These are phyloP conservation scores for Zaprionus gabonicus DNA, from an alignment of 1,140 invertebrate species.

Conservation along the genomic window DNA sequence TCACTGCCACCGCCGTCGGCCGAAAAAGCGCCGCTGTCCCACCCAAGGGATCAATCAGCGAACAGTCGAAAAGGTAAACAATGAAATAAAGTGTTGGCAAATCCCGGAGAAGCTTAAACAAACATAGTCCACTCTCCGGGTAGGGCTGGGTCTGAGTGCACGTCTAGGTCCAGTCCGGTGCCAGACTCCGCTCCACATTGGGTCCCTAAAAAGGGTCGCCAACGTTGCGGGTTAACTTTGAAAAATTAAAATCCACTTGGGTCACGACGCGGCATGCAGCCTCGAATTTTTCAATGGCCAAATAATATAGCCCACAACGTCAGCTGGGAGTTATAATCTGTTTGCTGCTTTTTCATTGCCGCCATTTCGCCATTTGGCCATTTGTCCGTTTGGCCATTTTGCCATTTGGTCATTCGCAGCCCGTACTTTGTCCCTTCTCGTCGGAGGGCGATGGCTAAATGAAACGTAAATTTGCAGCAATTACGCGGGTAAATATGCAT, in stretches of 20 bases:
- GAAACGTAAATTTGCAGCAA: conserved; percentile 81
- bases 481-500: conserved; percentile 81
- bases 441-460: conserved; percentile 52
- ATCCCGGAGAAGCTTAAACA: conserved; percentile 62
- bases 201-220: conserved; percentile 60
- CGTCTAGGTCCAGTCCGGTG: neutral
- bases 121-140: conserved; percentile 41
- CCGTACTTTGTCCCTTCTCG: conserved; percentile 3
- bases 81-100: conserved; percentile 50
- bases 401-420: conserved; percentile 24
- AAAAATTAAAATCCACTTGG: conserved; percentile 83
- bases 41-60: conserved; percentile 80
- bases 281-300: conserved; percentile 78
- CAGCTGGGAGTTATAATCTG: conserved; percentile 81
- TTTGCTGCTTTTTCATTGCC: conserved; percentile 80
- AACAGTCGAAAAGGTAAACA: conserved; percentile 74
- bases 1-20: conserved; percentile 21
- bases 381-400: conserved; percentile 40
- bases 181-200: neutral
- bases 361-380: conserved; percentile 61
- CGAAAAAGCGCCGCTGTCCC: conserved; percentile 11
- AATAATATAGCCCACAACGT: conserved; percentile 80
- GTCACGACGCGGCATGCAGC: conserved; percentile 41
- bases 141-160: neutral
- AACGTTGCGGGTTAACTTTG: conserved; percentile 70